Base-by-base conservation (phyloP, 2,888 invertebrate species). In the Periphyllus acericola region DNA sequence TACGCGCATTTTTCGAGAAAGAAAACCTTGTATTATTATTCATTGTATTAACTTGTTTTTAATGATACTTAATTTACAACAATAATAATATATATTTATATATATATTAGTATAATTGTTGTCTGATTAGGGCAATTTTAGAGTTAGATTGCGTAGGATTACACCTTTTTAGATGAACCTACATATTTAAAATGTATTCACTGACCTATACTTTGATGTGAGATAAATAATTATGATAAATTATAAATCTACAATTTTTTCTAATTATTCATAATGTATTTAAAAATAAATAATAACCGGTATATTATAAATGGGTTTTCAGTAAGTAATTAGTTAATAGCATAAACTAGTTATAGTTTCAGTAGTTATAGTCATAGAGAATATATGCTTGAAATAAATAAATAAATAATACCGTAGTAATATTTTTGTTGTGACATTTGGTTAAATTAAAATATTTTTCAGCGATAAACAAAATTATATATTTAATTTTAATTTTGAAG, bases 181-280 rank as follows among this genome's bases (percentile, higher is more conserved):
- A 55, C 52, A 29, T 52, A 52, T 72, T 71, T 55, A 19, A 55
- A 72, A 83, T 72, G 17, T 72, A 83, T 82, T 52, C 52, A 29
- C 32, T 72, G 72, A 83, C 82, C 72, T 55, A 34, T 40, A 72
- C 46, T 71, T 32, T 19, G 21, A 29, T 40, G 1, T 11, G 5
- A 68, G 46, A 46, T 14, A 36, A 3, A 36, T 36, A 46, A 11
- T 81, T n/a, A 81, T 14, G 29, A 71, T 8, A 71, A 32, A 29
- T 32, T 71, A 32, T 60, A 60, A 21, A 60, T 60, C 60, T 66
- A 25, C 36, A 36, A n/a, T n/a, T 36, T 79, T 36, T 66, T 32
- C 1, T 78, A n/a, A 29, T 66, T n/a, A 80, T 66, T 40, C 25
- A 36, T 9, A 25, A 3, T 60, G 1, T 60, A 21, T 21, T 6